Conservation (phyloP, 2,113 vertebrate genomes). For the Tor tambroides region DNA sequence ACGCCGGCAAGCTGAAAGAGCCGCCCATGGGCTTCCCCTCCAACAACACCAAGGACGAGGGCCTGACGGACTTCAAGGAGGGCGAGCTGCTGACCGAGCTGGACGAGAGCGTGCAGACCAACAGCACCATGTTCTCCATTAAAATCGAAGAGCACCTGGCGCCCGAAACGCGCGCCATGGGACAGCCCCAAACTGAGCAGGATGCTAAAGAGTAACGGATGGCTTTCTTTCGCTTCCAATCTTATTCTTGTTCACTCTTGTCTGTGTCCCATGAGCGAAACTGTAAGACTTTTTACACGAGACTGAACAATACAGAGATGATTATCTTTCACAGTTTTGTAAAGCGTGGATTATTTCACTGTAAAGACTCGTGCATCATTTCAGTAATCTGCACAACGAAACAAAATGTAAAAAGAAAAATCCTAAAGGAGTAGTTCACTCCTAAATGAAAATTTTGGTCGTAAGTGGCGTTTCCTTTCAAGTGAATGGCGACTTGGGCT, state of each 20-base stretch:
- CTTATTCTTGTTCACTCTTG: background rate
- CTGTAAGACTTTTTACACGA: constrained; percentile 75
- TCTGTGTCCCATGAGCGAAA: constrained; percentile 45
- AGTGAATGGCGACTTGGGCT: background rate
- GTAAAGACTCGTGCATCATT: constrained; percentile 85
- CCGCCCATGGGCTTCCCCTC: constrained; percentile 60
- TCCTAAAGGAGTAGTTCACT: constrained; percentile 16
- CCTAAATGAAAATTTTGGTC: no score
- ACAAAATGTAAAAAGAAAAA: constrained; percentile 53
- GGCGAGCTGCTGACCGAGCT: constrained; percentile 92
- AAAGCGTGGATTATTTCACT: constrained; percentile 85
- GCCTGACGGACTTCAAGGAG: constrained; percentile 89
- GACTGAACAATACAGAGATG: constrained; percentile 71
- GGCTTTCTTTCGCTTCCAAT: background rate
- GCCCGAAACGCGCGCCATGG: background rate
- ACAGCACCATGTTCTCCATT: constrained; percentile 91
- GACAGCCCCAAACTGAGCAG: constrained; percentile 77
- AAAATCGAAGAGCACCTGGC: constrained; percentile 92
- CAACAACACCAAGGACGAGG: constrained; percentile 68
- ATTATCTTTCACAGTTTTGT: constrained; percentile 69
- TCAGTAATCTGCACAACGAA: constrained; percentile 86
- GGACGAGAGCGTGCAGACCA: constrained; percentile 86
- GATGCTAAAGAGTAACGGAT: constrained; percentile 84
- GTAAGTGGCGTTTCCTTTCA: background rate
- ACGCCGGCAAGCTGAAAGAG: constrained; percentile 90